Evolutionary conservation across 1,140 invertebrate genomes (phyloP), one percentile per base, ranked within the genome.

Genomic region (Pseudomyrmex pallidus): DNA sequence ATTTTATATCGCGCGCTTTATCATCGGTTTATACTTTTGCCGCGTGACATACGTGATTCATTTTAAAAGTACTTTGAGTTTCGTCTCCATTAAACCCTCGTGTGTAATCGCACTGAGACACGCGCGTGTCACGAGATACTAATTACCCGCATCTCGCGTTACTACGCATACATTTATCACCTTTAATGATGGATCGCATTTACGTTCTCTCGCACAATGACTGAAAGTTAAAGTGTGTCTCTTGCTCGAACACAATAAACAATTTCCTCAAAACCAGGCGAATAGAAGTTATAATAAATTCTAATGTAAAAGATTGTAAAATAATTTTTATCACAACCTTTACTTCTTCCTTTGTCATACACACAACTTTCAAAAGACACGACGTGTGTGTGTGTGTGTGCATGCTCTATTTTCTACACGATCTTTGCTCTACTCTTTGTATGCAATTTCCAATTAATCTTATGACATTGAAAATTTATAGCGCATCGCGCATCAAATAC

Each of bases 51-150:
- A 46, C 61, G 12, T 35, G 25, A 78, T 77, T 12, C 17, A 56
- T 56, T 54, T 67, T 1, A 46, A 57, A 78, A 57, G 35, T 48
- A 15, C n/a, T 17, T n/a, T 25, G 2, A 17, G 10, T 25, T 25
- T 68, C 20, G 52, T 66, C 35, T 59, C 15, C 52, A 70, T 78
- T 70, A 68, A 70, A 59, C 1, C 50, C 35, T 7, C 20, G 3
- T 66, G 44, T 70, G 64, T 78, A 50, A 78, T 78, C 64, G 44
- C 64, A 46, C 25, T 15, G 62, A 44, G 64, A 68, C 74, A 68
- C 63, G 74, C 64, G 74, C 63, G 64, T 46, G 74, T 56, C 76
- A 59, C 76, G 64, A 70, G 54, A 78, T 59, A 70, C 76, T 78
- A 70, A 78, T 78, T 78, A 78, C 64, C 54, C 64, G 64, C 54